Evolutionary conservation across 2,797 vertebrate genomes (phyloP), one percentile per base, ranked within the genome.

Genomic region (Zenarchopterus dispar): DNA sequence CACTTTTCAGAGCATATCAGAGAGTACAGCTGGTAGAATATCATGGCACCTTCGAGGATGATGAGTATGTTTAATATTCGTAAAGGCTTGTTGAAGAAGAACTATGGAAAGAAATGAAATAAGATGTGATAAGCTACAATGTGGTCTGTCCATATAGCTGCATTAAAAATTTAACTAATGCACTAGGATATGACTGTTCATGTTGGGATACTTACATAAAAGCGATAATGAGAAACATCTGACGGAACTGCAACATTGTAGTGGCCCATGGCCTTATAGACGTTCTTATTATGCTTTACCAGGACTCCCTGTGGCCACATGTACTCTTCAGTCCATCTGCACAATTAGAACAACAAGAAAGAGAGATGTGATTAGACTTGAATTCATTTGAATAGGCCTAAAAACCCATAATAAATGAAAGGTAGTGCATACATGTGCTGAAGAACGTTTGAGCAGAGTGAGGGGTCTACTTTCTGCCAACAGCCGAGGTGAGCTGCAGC

Each of bases 61-160:
- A 99, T 94, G 63, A 99, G 95, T 88, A 98, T 98, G 92, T 99
- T 99, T 78, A 98, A 92, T 93, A 99, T 97, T 80, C 98, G 90
- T 88, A 99, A 91, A 0, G 98, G 98, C 88, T 97, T 97, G 94
- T 98, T 98, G 94, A 99, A 99, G 89, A 99, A 98, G 90, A 99
- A 99, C 98, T 99, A 78, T 0, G 36, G 47, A 8, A 64, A 16
- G 28, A 36, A 75, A 49, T 23, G 46, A 50, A 5, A 82, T 7
- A 33, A 17, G 22, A 15, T 15, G 36, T 15, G 36, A 39, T 69
- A 17, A 70, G 57, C 48, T 49, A 10, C 58, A 39, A 36, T 18
- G 19, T 21, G 28, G 15, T 4, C 0, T 9, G 17, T 46, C 16
- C 9, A 49, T 67, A 16, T 4, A 8, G 33, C 16, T 31, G 36